Evolutionary conservation across 2,888 invertebrate genomes (phyloP).

Genomic region (Pocota personata): DNA sequence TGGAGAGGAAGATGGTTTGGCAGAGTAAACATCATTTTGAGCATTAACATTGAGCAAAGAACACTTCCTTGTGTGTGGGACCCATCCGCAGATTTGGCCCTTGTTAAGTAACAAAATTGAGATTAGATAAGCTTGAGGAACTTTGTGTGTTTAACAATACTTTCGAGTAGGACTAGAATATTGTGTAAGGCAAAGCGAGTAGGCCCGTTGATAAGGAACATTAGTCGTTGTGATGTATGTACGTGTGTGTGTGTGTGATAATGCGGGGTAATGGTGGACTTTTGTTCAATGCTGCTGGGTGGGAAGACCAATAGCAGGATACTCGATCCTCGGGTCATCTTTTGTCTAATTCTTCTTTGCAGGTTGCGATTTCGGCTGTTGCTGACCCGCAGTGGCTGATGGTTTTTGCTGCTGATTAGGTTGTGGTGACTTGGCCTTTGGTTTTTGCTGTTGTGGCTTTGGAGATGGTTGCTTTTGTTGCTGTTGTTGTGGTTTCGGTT

Average conservation of each 20-base stretch:
- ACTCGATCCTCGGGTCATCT: not conserved
- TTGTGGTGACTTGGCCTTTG: constrained; percentile 53
- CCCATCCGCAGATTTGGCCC: constrained; percentile 6
- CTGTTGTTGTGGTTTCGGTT: constrained; percentile 48
- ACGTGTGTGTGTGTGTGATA: no score
- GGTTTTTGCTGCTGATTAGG: constrained; percentile 48
- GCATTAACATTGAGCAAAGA: constrained; percentile 51
- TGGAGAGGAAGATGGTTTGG: not conserved
- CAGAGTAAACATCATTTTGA: constrained; percentile 34
- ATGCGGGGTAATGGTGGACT: constrained; percentile 19
- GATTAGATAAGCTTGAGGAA: constrained; percentile 63
- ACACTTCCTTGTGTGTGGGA: constrained; percentile 21
- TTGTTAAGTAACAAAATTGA: constrained; percentile 24
- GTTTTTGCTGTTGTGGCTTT: constrained; percentile 60
- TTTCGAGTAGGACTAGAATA: constrained; percentile 69
- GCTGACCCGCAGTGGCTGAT: constrained; percentile 50
- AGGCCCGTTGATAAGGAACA: constrained; percentile 60
- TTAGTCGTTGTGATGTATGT: constrained; percentile 64
- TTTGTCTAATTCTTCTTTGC: constrained; percentile 50
- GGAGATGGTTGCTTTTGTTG: constrained; percentile 60
- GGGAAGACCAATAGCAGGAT: constrained; percentile 14
- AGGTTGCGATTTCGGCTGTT: constrained; percentile 35
- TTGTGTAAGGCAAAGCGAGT: constrained; percentile 65
- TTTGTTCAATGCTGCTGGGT: constrained; percentile 47
- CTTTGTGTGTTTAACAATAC: constrained; percentile 64